Evolutionary conservation across 2,888 invertebrate genomes (phyloP).

Genomic region (Drosophila infuscata): DNA sequence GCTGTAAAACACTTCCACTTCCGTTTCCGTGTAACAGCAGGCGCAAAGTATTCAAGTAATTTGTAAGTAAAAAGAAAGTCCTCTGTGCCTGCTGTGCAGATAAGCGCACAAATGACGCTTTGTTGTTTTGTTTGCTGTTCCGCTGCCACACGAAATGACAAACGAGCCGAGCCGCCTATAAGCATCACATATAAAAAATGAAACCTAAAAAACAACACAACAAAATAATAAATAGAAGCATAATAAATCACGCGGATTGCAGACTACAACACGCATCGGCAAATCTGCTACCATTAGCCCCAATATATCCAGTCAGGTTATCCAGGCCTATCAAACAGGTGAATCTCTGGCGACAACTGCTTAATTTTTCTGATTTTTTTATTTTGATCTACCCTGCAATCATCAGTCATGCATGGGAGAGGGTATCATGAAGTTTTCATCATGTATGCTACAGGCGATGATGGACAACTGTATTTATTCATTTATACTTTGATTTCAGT

Average conservation of each 20-base stretch:
- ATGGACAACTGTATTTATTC: neutral
- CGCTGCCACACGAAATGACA: conserved; percentile 58
- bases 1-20: conserved; percentile 70
- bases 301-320: conserved; percentile 33
- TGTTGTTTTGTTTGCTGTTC: conserved; percentile 45
- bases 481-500: neutral
- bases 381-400: neutral
- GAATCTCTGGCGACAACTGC: conserved; percentile 27
- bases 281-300: conserved; percentile 52
- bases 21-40: conserved; percentile 66
- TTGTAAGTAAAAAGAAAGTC: conserved; percentile 61
- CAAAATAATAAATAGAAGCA: conserved; percentile 45
- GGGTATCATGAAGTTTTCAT: neutral
- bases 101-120: conserved; percentile 65
- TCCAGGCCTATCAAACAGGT: conserved; percentile 20
- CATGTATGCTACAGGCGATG: neutral
- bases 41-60: conserved; percentile 78
- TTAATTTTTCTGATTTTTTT: neutral
- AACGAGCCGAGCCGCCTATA: conserved; percentile 60
- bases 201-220: conserved; percentile 1
- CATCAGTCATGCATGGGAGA: neutral
- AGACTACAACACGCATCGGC: conserved; percentile 11
- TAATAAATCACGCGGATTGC: conserved; percentile 67
- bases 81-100: conserved; percentile 66
- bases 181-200: conserved; percentile 42